Base-by-base conservation (phyloP, 2,113 vertebrate species). In the Sardina pilchardus region DNA sequence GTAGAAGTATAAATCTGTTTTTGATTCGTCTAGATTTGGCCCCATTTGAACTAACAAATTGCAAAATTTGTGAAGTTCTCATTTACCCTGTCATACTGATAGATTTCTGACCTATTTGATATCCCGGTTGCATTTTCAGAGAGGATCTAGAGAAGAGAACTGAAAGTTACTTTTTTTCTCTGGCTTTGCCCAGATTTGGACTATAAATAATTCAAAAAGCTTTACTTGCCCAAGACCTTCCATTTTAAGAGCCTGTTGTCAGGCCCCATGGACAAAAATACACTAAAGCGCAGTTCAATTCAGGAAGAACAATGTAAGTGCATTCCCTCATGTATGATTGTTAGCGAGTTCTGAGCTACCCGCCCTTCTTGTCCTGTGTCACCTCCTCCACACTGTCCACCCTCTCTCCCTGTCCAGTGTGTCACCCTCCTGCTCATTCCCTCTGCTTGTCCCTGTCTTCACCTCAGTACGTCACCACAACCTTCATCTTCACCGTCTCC, bases 281-380 rank as follows among this genome's bases (percentile, higher is more conserved):
- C 26, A 30, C 63, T 34, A 71, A 71, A 71, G 63, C 10, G 3
- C 63, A 71, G 63, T 71, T 30, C 26, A 30, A 71, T 71, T 30
- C 63, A 34, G n/a, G 8, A 71, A 71, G 63, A 71, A 30, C 63
- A 34, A 71, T 71, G 26, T 7, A 71, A 71, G 63, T 71, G 63
- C 8, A 30, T 71, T 71, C 63, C 63, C 83, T 85, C 81, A 84
- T 82, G 81, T 48, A 45, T 87, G 53, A 87, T 56, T 83, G 63
- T 47, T n/a, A 67, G 44, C 63, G 53, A 75, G 71, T 81, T 81
- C 43, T 47, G 44, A 82, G 59, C 83, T 82, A 26, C 17, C 50
- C 19, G 36, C 36, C 63, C 63, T 71, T 1, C 67, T 19, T 85
- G 43, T 53, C 8, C 42, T 48, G 86, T 36, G 3, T 43, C 47